A percentile compares a stretch with the other conserved stretches of the same genome.
Conservation (phyloP, 2,888 invertebrate species). For the Sminthurinus aureus region DNA sequence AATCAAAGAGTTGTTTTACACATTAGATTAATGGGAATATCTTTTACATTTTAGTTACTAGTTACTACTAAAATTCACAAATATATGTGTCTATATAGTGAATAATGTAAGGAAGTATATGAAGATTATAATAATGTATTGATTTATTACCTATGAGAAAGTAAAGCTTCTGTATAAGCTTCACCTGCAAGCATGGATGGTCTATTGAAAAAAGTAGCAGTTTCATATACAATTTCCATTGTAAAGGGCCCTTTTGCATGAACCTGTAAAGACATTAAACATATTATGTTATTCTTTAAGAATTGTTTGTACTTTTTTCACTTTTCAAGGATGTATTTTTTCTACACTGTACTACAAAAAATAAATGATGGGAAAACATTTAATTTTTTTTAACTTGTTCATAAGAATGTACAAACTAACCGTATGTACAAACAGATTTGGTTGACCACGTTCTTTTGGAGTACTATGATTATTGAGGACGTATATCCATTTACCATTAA, state of each 20-base stretch:
- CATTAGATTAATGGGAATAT: too few relatives aligned
- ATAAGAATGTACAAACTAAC: slow-evolving; percentile 34
- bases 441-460: slow-evolving; percentile 59
- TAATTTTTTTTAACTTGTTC: too few relatives aligned
- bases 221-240: slow-evolving; percentile 84
- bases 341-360: too few relatives aligned
- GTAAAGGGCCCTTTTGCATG: slow-evolving; percentile 80
- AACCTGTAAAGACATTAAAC: slow-evolving; percentile 64
- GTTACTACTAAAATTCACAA: too few relatives aligned
- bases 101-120: neutral
- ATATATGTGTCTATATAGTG: too few relatives aligned
- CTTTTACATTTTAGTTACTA: too few relatives aligned
- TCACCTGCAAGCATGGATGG: slow-evolving; percentile 69
- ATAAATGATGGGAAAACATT: too few relatives aligned
- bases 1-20: too few relatives aligned
- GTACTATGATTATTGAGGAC: slow-evolving; percentile 48
- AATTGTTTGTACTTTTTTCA: too few relatives aligned
- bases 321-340: too few relatives aligned
- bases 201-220: slow-evolving; percentile 72
- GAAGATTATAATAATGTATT: neutral
- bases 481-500: slow-evolving; percentile 53
- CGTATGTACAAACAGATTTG: slow-evolving; percentile 64
- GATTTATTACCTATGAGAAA: slow-evolving; percentile 60
- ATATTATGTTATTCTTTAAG: too few relatives aligned
- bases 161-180: slow-evolving; percentile 72